Evolutionary conservation across 2,888 invertebrate genomes (phyloP), one percentile per base, ranked within the genome.

Genomic region (Celastrina argiolus): DNA sequence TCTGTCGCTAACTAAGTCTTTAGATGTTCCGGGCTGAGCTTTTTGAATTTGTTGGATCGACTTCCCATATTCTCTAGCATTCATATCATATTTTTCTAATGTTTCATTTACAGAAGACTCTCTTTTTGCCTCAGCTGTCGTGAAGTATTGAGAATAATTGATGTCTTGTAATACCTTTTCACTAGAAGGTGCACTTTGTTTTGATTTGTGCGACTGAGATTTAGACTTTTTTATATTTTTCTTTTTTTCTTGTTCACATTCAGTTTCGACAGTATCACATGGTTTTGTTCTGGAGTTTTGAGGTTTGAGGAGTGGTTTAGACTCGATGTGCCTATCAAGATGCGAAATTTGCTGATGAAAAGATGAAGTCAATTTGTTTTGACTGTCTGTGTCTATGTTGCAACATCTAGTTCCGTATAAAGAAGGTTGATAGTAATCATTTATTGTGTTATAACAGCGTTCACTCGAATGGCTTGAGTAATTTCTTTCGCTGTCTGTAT

Each of bases 381-480:
- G 12, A 45, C 6, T 45, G 2, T 18, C 16, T 31, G 56, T 22
- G 5, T 7, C 6, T 28, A 16, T 58, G 7, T 45, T 45, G 28
- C n/a, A 28, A 56, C n/a, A 58, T 58, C 58, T 58, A 7, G 28
- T n/a, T 31, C 31, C 31, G 31, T 58, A 58, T 58, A 51, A n/a
- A n/a, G 58, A 58, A 3, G 28, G 58, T 58, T 58, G 18, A 22
- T 26, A n/a, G n/a, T n/a, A 12, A 26, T 41, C 36, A 14, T 64
- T 28, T n/a, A 51, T 28, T 2, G 26, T 18, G 4, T 34, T 51
- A 18, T 28, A 51, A 8, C 34, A 31, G 0, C 14, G 14, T 22
- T 45, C 45, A 64, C 16, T 41, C 4, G 34, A 45, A 34, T 14
- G 39, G 14, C 22, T 14, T 7, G 28, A 31, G 31, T 18, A 31